A percentile compares a stretch with the other conserved stretches of the same genome.
Evolutionary conservation across 2,797 vertebrate genomes (phyloP).

Genomic region (Onychomys torridus): DNA sequence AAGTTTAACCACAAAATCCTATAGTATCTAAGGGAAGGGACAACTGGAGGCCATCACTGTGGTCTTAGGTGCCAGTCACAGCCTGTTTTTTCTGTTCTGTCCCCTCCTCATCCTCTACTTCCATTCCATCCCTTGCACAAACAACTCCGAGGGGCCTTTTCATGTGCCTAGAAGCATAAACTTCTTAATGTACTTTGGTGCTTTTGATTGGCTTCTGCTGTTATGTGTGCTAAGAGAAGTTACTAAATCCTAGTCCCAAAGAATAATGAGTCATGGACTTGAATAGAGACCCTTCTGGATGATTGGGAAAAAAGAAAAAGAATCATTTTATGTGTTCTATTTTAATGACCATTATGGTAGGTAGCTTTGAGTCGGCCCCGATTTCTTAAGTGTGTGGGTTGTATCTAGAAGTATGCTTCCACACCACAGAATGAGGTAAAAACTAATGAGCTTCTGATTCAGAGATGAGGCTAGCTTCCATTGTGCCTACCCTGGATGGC

Average conservation of each 20-base stretch:
- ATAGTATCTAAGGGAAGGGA: neutral
- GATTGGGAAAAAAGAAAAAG: constrained; percentile 1
- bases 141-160: neutral
- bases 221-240: neutral
- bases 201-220: constrained; percentile 10
- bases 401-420: neutral
- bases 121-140: neutral
- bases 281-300: neutral
- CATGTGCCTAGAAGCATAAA: neutral
- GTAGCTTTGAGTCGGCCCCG: neutral
- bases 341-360: neutral
- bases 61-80: neutral
- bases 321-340: constrained; percentile 9
- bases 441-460: neutral
- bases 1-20: neutral
- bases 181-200: neutral
- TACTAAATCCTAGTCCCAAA: neutral
- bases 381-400: neutral
- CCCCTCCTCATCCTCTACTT: neutral
- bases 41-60: neutral
- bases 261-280: neutral
- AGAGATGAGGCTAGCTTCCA: neutral
- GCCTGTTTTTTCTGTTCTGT: neutral
- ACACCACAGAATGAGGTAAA: neutral
- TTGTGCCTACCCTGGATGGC: neutral